Conservation (phyloP, 2,888 invertebrate genomes). For the Idaea aversata region DNA sequence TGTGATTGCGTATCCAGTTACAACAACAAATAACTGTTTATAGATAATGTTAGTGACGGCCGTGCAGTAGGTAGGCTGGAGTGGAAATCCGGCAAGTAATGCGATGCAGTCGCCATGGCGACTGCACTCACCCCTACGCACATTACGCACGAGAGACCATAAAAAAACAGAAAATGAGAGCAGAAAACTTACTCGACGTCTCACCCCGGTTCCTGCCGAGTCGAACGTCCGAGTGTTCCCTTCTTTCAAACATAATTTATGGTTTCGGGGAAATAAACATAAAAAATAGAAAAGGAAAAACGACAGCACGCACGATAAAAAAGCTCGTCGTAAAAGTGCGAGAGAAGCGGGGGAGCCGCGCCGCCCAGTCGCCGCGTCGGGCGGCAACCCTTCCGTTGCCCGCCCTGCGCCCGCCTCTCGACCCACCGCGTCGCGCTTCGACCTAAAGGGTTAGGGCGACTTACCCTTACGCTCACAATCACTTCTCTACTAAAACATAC, state of each 20-base stretch:
- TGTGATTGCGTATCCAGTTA: constrained; percentile 67
- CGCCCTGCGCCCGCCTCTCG: constrained; percentile 57
- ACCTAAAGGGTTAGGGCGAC: constrained; percentile 74
- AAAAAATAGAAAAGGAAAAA: constrained; percentile 81
- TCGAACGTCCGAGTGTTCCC: constrained; percentile 78
- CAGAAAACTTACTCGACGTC: constrained; percentile 70
- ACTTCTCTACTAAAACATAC: constrained; percentile 20
- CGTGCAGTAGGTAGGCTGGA: not conserved
- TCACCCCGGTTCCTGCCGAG: constrained; percentile 76
- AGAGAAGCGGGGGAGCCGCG: constrained; percentile 50
- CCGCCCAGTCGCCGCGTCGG: constrained; percentile 46
- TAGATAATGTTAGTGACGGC: constrained; percentile 23
- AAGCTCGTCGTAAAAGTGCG: constrained; percentile 77
- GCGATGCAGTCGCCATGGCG: constrained; percentile 73
- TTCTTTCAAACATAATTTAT: constrained; percentile 82
- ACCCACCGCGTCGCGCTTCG: constrained; percentile 57
- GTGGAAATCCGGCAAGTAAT: constrained; percentile 45
- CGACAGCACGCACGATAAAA: constrained; percentile 81
- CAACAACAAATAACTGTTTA: constrained; percentile 63
- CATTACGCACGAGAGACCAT: constrained; percentile 66
- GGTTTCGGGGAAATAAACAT: constrained; percentile 81
- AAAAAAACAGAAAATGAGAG: constrained; percentile 71
- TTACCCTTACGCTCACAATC: constrained; percentile 56
- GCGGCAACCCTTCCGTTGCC: constrained; percentile 77
- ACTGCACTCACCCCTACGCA: constrained; percentile 63